A percentile compares a stretch with the other conserved stretches of the same genome.
phyloP scores from a whole-genome alignment of 2,113 vertebrate genomes.

The Pao palembangensis region DNA sequence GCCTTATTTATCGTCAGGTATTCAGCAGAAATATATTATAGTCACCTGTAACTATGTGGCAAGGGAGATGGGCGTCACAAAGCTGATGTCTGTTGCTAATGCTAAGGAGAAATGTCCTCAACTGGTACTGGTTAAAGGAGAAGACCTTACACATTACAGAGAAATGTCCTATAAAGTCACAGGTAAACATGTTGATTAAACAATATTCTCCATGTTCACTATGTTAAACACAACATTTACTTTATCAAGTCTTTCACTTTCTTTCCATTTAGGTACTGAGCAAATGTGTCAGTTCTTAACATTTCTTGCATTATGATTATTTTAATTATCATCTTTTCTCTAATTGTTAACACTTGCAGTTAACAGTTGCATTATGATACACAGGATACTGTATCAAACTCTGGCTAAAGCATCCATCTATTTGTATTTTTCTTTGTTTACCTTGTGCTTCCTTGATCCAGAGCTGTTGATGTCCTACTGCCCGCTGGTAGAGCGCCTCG shows the following conservation, averaged over 20 bases:
- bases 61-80: slow-evolving; percentile 79
- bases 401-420: neutral
- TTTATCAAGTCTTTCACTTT: too few relatives aligned
- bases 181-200: slow-evolving; percentile 67
- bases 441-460: slow-evolving; percentile 50
- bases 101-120: slow-evolving; percentile 85
- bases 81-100: slow-evolving; percentile 80
- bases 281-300: too few relatives aligned
- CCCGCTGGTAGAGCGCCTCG: slow-evolving; percentile 86
- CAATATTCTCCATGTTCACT: neutral
- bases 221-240: too few relatives aligned
- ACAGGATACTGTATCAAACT: too few relatives aligned
- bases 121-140: slow-evolving; percentile 85
- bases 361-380: too few relatives aligned
- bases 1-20: slow-evolving; percentile 65
- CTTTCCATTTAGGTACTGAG: too few relatives aligned
- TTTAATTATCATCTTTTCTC: too few relatives aligned
- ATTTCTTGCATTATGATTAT: too few relatives aligned
- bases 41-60: slow-evolving; percentile 92
- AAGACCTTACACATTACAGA: slow-evolving; percentile 87
- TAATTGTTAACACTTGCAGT: too few relatives aligned
- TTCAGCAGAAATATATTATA: slow-evolving; percentile 85
- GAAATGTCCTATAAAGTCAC: slow-evolving; percentile 88
- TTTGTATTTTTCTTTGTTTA: slow-evolving; percentile 1
- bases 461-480: slow-evolving; percentile 83